Evolutionary conservation across 2,888 invertebrate genomes (phyloP).

Genomic region (Tridacna crocea): DNA sequence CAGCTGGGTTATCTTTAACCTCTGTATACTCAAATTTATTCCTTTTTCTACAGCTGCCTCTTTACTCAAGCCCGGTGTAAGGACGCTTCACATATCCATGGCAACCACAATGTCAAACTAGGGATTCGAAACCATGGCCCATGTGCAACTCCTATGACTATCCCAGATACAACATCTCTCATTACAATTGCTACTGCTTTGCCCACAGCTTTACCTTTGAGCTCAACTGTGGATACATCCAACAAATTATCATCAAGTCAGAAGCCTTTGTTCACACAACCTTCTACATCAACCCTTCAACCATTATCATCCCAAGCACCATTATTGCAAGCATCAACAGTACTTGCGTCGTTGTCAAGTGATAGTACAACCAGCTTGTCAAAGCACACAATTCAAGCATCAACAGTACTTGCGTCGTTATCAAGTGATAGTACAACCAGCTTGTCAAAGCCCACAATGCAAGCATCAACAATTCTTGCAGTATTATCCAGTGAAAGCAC

Average conservation of each 20-base stretch:
- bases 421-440: neutral
- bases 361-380: neutral
- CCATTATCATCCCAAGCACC: neutral
- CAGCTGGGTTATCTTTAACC: too few species aligned
- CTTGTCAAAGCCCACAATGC: neutral
- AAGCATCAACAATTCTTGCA: neutral
- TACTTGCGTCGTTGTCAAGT: neutral
- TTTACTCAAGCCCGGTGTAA: constrained; percentile 14
- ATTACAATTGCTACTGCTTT: neutral
- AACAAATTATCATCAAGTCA: neutral
- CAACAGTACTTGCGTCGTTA: neutral
- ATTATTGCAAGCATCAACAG: neutral
- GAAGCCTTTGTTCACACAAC: neutral
- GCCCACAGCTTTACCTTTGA: too few species aligned
- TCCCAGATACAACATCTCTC: too few species aligned
- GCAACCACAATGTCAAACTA: neutral
- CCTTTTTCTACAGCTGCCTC: constrained; percentile 1
- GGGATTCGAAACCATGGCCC: constrained; percentile 2
- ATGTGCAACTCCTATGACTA: neutral
- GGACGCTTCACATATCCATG: neutral
- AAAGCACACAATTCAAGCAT: neutral
- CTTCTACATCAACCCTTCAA: neutral
- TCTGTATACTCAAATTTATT: too few species aligned
- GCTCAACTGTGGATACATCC: too few species aligned
- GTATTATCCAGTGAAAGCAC: neutral